Evolutionary conservation across 2,888 invertebrate species (phyloP), one percentile per base, ranked within the genome.

Genomic region (Caenorhabditis afra): DNA sequence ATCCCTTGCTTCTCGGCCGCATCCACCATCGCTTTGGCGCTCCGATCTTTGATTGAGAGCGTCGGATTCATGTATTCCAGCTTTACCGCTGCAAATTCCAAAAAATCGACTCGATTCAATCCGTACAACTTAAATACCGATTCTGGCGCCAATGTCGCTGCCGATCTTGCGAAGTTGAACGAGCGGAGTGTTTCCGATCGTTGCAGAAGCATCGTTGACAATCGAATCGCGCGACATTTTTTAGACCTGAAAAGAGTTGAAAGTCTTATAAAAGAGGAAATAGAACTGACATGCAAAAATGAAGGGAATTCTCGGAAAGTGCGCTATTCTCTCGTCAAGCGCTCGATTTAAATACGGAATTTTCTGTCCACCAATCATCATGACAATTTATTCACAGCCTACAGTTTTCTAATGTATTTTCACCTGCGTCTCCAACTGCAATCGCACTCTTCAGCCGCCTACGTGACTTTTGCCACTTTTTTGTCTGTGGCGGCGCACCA

Each of bases 61-160:
- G 87, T 86, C 8, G 90, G 90, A 71, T 89, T 90, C 53, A 87
- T 62, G 58, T 87, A 90, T 53, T 90, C 90, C 23, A 90, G 71
- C 67, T 90, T 90, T 44, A 86, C 87, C 10, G 88, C 88, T 87
- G 58, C 61, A 85, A 77, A n/a, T 29, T 29, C 7, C 29, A 29
- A 29, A n/a, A n/a, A n/a, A n/a, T n/a, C n/a, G n/a, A n/a, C n/a
- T n/a, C n/a, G n/a, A n/a, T n/a, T n/a, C n/a, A n/a, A n/a, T n/a
- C n/a, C n/a, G n/a, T n/a, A n/a, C n/a, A n/a, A n/a, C n/a, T n/a
- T n/a, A n/a, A n/a, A 39, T 23, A 87, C 87, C 87, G 37, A 88
- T 88, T 57, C 65, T 83, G 8, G 86, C 88, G 23, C 80, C 74
- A 14, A 85, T 58, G 1, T 79, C 86, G 61, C 82, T 79, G n/a